Conservation (phyloP, 2,888 invertebrate genomes). For the Nemapogon koenigi region DNA sequence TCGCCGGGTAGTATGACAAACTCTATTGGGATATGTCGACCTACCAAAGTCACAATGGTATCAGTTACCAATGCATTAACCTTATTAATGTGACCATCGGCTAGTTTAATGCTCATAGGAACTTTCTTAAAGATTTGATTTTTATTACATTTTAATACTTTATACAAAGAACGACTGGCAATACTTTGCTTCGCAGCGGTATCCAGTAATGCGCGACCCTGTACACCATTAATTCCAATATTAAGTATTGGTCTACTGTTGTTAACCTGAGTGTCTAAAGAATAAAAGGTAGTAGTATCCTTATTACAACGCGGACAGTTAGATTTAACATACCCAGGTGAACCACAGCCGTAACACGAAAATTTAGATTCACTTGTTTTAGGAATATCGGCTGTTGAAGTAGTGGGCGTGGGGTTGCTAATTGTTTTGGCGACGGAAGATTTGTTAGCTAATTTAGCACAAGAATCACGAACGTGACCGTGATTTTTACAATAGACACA, state of each 20-base stretch:
- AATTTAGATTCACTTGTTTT: too few relatives aligned
- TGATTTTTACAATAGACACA: too few relatives aligned
- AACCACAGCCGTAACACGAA: conserved; percentile 7
- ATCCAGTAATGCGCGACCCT: conserved; percentile 9
- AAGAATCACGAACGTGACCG: too few relatives aligned
- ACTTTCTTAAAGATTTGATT: conserved; percentile 3
- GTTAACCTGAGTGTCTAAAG: conserved; percentile 7
- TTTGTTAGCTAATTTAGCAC: too few relatives aligned
- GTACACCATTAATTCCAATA: conserved; percentile 4
- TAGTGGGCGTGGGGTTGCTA: too few relatives aligned
- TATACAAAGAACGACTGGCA: conserved; percentile 9
- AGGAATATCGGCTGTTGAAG: too few relatives aligned
- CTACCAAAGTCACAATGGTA: too few relatives aligned
- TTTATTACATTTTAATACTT: conserved; percentile 5
- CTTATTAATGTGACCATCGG: conserved; percentile 10
- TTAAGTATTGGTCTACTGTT: too few relatives aligned
- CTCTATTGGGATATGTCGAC: too few relatives aligned
- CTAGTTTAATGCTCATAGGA: conserved; percentile 3
- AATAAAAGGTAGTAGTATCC: conserved; percentile 7
- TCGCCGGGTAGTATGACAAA: too few relatives aligned
- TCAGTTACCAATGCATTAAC: too few relatives aligned
- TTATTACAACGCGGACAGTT: background rate
- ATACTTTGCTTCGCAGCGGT: conserved; percentile 12
- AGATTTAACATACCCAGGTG: conserved; percentile 7
- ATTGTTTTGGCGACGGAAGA: too few relatives aligned